These are phyloP conservation scores for Heliothis peltigera DNA, from an alignment of 2,888 invertebrate genomes.

Conservation along the genomic window DNA sequence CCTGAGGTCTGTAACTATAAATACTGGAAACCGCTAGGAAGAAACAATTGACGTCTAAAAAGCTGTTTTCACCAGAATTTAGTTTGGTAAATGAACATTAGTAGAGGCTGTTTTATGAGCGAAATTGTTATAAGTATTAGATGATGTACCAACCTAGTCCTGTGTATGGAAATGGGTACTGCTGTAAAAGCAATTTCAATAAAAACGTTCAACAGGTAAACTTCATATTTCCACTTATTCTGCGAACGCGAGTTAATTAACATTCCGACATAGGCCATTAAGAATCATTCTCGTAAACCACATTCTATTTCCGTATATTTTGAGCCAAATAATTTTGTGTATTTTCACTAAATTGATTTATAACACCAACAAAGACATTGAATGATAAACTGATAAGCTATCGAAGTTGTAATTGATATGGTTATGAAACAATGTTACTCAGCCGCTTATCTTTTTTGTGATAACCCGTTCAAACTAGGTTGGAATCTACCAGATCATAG, in stretches of 20 bases:
- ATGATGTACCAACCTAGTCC: not conserved
- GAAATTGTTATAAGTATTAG: not conserved
- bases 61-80: constrained; percentile 5
- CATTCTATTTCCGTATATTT: not conserved
- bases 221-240: constrained; percentile 13
- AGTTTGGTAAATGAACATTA: not conserved
- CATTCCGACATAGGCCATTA: constrained; percentile 8
- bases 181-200: not conserved
- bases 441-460: constrained; percentile 51
- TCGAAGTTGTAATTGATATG: constrained; percentile 67
- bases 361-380: constrained; percentile 48
- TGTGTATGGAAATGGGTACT: constrained; percentile 7
- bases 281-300: constrained; percentile 6
- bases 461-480: constrained; percentile 63
- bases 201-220: constrained; percentile 1
- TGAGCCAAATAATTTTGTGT: constrained; percentile 10
- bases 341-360: constrained; percentile 45
- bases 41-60: constrained; percentile 9
- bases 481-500: constrained; percentile 64
- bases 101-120: not conserved
- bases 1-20: not conserved
- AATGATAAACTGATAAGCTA: constrained; percentile 55
- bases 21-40: not conserved
- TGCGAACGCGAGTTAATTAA: constrained; percentile 1
- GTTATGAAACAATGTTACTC: constrained; percentile 65